Evolutionary conservation across 2,113 vertebrate species (phyloP).

Genomic region (Laticauda laticaudata): DNA sequence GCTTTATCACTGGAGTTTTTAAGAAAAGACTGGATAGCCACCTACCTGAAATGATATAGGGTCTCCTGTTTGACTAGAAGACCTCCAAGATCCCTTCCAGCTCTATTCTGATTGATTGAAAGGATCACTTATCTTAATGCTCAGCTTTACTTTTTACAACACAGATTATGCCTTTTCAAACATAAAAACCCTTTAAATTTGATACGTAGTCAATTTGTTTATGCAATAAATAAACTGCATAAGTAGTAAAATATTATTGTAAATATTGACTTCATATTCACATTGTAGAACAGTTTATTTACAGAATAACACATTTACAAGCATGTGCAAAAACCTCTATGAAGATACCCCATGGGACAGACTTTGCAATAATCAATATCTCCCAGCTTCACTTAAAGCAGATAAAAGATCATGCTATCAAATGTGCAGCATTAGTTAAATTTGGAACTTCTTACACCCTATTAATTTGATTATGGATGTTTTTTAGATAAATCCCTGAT

Average conservation of each 20-base stretch:
- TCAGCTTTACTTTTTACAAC: neutral
- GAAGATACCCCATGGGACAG: neutral
- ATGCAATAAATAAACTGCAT: neutral
- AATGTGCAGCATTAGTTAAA: neutral
- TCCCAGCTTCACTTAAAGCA: neutral
- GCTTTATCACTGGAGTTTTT: neutral
- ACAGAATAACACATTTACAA: neutral
- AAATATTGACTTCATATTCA: neutral
- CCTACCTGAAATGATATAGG: neutral
- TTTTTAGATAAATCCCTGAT: neutral
- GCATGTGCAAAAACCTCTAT: neutral
- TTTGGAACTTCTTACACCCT: neutral
- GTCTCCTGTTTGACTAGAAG: neutral
- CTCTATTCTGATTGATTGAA: neutral
- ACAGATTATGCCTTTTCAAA: neutral
- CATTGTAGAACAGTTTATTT: neutral
- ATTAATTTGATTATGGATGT: neutral
- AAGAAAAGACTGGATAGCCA: neutral
- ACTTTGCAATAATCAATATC: neutral
- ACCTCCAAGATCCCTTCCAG: neutral
- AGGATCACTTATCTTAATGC: neutral
- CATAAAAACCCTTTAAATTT: slow-evolving; percentile 27
- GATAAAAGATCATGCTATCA: neutral
- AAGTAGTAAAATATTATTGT: neutral
- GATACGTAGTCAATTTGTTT: neutral